Evolutionary conservation across 2,113 vertebrate genomes (phyloP), one percentile per base, ranked within the genome.

Genomic region (Prinia subflava): DNA sequence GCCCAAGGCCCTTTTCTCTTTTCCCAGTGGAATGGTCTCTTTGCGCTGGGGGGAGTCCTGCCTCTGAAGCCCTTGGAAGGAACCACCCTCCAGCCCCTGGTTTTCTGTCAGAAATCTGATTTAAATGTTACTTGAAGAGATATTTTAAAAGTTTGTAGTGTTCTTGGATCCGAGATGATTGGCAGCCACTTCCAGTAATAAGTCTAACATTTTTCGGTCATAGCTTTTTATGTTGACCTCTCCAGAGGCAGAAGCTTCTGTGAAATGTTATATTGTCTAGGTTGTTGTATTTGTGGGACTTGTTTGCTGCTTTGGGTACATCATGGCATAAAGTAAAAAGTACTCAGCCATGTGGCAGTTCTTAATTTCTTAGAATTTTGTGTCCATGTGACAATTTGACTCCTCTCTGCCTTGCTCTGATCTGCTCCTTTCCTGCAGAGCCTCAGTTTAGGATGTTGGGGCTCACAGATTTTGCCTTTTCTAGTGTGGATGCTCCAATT

Each of bases 31-130:
- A 55, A 55, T 53, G 21, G 13, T 73, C 8, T 53, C 24, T 73
- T 13, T 55, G 24, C 0, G 0, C 4, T 1, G 1, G 1, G 11
- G 10, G 11, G 2, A 53, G 23, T 41, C 56, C 24, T 69, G 49
- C 52, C 23, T 78, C 18, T 83, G 46, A 37, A 87, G 22, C 6
- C 9, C 23, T 49, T 82, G 13, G 9, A 55, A 65, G 33, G 57
- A 90, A 5, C 13, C 20, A 57, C 20, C 6, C 46, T 31, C 3
- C 19, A 55, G 30, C 4, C 30, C 3, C 15, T 59, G 6, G 11
- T 67, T 91, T 94, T 70, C 35, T 35, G 35, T 55, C 27, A 68
- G 55, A 75, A 75, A 31, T 78, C 5, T 50, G 15, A 50, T 63
- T 67, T 70, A 27, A 67, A 19, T 31, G 7, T 52, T 84, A 50